Conservation (phyloP, 1,140 invertebrate species). For the Ceratitis capitata region DNA sequence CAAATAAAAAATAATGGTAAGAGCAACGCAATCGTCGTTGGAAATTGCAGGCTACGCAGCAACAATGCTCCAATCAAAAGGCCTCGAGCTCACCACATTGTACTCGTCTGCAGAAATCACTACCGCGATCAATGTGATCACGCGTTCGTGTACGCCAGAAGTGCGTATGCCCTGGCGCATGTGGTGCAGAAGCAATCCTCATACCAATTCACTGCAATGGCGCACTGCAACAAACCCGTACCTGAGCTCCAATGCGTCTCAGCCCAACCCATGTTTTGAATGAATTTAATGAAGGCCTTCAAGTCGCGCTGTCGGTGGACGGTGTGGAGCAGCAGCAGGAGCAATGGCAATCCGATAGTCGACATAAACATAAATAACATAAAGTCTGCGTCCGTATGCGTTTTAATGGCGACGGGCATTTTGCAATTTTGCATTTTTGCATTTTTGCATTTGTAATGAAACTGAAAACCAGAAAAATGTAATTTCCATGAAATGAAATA, state of each 20-base stretch:
- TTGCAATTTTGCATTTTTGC: constrained; percentile 43
- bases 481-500: constrained; percentile 41
- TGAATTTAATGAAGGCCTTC: constrained; percentile 13
- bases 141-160: constrained; percentile 33
- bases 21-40: neutral
- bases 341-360: neutral
- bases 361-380: neutral
- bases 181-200: constrained; percentile 28
- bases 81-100: neutral
- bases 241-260: neutral
- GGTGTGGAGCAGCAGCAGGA: too few species aligned
- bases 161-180: constrained; percentile 23
- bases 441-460: constrained; percentile 45
- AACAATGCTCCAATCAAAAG: neutral
- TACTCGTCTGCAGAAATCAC: neutral
- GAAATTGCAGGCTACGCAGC: constrained; percentile 3
- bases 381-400: neutral
- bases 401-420: constrained; percentile 32
- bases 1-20: neutral
- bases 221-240: neutral
- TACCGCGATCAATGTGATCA: constrained; percentile 8
- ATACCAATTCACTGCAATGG: neutral
- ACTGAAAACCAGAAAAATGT: constrained; percentile 44
- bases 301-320: neutral
- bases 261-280: constrained; percentile 10